These are phyloP conservation scores for Parnassius glacialis DNA, from an alignment of 2,888 invertebrate species.

Conservation along the genomic window DNA sequence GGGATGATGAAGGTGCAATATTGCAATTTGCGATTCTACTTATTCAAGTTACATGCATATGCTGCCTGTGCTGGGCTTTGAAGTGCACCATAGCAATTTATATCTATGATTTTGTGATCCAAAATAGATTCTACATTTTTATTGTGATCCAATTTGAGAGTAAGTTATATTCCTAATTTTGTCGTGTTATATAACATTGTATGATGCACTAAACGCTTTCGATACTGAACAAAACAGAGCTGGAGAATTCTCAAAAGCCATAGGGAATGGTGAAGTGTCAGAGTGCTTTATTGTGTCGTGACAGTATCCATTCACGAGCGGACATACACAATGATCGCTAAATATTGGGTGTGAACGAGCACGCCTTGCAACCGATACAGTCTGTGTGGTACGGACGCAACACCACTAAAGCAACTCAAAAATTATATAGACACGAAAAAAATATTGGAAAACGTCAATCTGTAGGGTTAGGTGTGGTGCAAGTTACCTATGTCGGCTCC, in stretches of 20 bases:
- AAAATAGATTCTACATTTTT: constrained; percentile 38
- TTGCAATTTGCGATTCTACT: constrained; percentile 74
- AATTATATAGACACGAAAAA: constrained; percentile 78
- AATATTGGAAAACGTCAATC: constrained; percentile 77
- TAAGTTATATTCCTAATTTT: constrained; percentile 30
- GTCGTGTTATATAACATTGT: constrained; percentile 51
- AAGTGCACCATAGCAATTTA: constrained; percentile 77
- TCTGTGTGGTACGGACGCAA: constrained; percentile 80
- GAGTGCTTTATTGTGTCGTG: constrained; percentile 70
- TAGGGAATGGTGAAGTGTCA: constrained; percentile 68
- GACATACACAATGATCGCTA: constrained; percentile 80
- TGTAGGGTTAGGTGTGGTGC: constrained; percentile 80
- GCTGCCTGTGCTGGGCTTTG: constrained; percentile 70
- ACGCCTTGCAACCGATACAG: constrained; percentile 79
- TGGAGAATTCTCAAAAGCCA: constrained; percentile 68
- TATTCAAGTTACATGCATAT: constrained; percentile 62
- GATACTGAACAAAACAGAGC: constrained; percentile 67
- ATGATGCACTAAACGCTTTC: constrained; percentile 76
- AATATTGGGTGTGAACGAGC: constrained; percentile 75
- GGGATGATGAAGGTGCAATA: constrained; percentile 69
- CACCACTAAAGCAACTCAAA: constrained; percentile 81
- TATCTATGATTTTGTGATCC: constrained; percentile 44
- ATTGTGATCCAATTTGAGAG: constrained; percentile 36
- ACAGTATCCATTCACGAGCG: constrained; percentile 72
- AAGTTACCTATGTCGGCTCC: constrained; percentile 86